Evolutionary conservation across 2,113 vertebrate species (phyloP).

Genomic region (Mobula hypostoma): DNA sequence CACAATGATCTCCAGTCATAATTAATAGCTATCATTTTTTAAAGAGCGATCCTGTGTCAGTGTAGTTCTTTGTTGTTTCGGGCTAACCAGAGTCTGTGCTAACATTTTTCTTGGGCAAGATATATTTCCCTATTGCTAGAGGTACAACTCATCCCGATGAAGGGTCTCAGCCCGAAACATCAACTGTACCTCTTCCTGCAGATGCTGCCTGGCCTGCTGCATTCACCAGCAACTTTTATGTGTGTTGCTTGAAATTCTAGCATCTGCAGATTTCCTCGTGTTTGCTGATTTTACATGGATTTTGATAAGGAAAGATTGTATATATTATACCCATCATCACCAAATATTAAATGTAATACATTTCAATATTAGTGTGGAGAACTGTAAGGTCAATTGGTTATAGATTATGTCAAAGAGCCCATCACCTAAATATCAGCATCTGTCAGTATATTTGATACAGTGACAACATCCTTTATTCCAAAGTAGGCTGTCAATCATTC

Average conservation of each 20-base stretch:
- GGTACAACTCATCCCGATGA: neutral
- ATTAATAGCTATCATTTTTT: neutral
- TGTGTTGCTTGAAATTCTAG: no score
- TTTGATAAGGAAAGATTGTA: neutral
- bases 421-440: neutral
- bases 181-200: no score
- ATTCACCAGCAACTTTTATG: no score
- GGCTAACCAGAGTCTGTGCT: neutral
- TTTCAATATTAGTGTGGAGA: neutral
- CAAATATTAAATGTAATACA: conserved; percentile 7
- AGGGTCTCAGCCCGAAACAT: no score
- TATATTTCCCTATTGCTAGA: neutral
- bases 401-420: neutral
- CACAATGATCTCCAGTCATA: neutral
- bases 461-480: conserved; percentile 19
- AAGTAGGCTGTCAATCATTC: neutral
- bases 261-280: no score
- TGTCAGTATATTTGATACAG: conserved; percentile 5
- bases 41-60: neutral
- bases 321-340: neutral
- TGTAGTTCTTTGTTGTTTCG: neutral
- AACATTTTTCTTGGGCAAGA: neutral
- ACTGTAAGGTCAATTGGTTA: conserved; percentile 5
- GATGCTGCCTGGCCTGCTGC: no score
- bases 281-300: neutral